These are phyloP conservation scores for Platycheirus rosarum DNA, from an alignment of 2,888 invertebrate species.

Conservation along the genomic window DNA sequence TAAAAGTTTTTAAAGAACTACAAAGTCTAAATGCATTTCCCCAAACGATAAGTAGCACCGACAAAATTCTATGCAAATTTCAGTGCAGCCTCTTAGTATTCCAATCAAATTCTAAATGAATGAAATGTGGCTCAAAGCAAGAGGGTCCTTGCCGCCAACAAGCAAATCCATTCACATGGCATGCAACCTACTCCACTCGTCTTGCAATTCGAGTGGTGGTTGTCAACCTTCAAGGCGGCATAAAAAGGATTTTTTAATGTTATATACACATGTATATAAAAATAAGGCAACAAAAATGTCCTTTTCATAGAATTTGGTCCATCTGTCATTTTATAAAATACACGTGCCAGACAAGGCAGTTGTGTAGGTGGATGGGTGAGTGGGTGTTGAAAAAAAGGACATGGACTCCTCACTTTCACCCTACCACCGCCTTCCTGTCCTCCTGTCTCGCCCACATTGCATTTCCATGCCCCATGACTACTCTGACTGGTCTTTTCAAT, in stretches of 20 bases:
- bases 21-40: constrained; percentile 4
- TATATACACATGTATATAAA: not conserved
- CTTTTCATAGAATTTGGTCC: constrained; percentile 26
- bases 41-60: constrained; percentile 16
- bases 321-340: constrained; percentile 38
- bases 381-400: constrained; percentile 13
- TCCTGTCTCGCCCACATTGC: not conserved
- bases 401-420: constrained; percentile 21
- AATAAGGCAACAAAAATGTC: constrained; percentile 3
- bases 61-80: constrained; percentile 5
- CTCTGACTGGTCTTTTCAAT: constrained; percentile 34
- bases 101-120: constrained; percentile 29
- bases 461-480: not conserved
- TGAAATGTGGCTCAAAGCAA: constrained; percentile 37
- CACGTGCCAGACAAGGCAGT: constrained; percentile 27
- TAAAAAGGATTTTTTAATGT: constrained; percentile 9
- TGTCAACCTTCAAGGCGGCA: constrained; percentile 22
- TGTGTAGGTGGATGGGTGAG: not conserved
- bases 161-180: constrained; percentile 12
- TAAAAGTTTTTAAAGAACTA: not conserved
- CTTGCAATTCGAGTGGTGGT: constrained; percentile 22
- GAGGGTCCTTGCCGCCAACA: constrained; percentile 10
- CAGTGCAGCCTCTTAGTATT: constrained; percentile 9
- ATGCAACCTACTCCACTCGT: constrained; percentile 24
- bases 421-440: not conserved